phyloP scores from a whole-genome alignment of 1,140 invertebrate genomes.

The Drosophila hydei region DNA sequence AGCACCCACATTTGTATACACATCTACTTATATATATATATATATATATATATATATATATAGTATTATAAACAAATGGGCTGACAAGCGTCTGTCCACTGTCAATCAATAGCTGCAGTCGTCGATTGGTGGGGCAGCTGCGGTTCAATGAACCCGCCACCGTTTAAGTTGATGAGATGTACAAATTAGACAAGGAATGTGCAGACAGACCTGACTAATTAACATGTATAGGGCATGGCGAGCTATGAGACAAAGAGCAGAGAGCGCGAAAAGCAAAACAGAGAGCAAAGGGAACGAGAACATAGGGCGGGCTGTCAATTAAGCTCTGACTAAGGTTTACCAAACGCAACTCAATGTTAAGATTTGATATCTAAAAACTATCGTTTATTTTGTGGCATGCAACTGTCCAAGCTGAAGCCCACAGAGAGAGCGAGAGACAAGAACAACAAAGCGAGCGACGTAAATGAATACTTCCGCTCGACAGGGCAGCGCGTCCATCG shows the following conservation, averaged over 20 bases:
- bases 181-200: constrained; percentile 74
- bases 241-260: constrained; percentile 14
- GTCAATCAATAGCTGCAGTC: constrained; percentile 77
- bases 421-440: no score
- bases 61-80: constrained; percentile 41
- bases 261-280: constrained; percentile 16
- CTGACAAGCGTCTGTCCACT: constrained; percentile 67
- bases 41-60: constrained; percentile 1
- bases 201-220: constrained; percentile 63
- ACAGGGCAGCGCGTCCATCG: constrained; percentile 22
- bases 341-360: constrained; percentile 18
- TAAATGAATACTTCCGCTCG: constrained; percentile 76
- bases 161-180: constrained; percentile 60
- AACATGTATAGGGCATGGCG: constrained; percentile 52
- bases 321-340: constrained; percentile 32
- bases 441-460: constrained; percentile 52
- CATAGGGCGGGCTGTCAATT: constrained; percentile 34
- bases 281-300: neutral
- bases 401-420: constrained; percentile 16
- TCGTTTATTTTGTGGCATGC: constrained; percentile 28
- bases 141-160: constrained; percentile 58
- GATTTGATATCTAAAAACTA: constrained; percentile 48
- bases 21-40: neutral
- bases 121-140: constrained; percentile 23
- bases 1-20: constrained; percentile 12